These are phyloP conservation scores for Anguilla megastoma DNA, from an alignment of 2,797 vertebrate species.

Conservation along the genomic window DNA sequence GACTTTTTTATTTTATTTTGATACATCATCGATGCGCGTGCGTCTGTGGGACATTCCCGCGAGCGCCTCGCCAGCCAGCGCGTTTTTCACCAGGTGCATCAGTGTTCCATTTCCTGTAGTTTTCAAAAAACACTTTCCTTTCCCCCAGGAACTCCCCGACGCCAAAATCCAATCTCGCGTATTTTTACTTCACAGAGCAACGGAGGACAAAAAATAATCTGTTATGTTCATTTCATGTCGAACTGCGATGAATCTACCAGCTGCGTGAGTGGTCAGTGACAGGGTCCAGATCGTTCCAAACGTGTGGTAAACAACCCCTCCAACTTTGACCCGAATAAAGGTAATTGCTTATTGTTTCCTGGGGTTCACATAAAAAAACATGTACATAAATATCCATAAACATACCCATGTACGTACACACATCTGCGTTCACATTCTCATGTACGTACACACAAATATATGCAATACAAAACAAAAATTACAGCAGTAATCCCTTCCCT, in stretches of 20 bases:
- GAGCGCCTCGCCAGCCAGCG: slow-evolving; percentile 14
- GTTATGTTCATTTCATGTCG: slow-evolving; percentile 27
- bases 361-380: too few species aligned
- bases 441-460: too few species aligned
- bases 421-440: too few species aligned
- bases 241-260: slow-evolving; percentile 18
- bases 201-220: slow-evolving; percentile 1
- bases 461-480: too few species aligned
- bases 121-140: not conserved
- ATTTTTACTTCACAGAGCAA: slow-evolving; percentile 21
- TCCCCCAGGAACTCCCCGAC: not conserved
- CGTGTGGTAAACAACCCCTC: not conserved
- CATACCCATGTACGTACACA: too few species aligned
- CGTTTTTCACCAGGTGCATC: slow-evolving; percentile 1
- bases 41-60: not conserved
- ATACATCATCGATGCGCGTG: slow-evolving; percentile 6
- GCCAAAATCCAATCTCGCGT: slow-evolving; percentile 23
- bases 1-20: not conserved
- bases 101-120: slow-evolving; percentile 15
- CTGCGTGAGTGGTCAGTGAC: slow-evolving; percentile 1
- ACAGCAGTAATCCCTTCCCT: too few species aligned
- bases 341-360: too few species aligned
- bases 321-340: not conserved
- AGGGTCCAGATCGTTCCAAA: not conserved
- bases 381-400: too few species aligned